These are phyloP conservation scores for Euleptes europaea DNA, from an alignment of 2,113 vertebrate species.

Conservation along the genomic window DNA sequence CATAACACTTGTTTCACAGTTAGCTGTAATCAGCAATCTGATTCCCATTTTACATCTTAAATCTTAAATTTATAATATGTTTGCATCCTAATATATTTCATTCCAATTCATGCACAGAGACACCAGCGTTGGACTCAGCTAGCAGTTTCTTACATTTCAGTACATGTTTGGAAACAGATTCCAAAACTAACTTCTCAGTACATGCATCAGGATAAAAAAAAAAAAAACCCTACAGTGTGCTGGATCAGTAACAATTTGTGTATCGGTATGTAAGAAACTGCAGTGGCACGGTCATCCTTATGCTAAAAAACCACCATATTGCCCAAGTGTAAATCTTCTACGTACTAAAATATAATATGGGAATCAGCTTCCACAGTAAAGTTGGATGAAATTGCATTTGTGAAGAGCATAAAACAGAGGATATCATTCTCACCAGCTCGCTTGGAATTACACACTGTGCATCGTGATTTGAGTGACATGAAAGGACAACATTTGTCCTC, in stretches of 20 bases:
- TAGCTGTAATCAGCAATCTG: not conserved
- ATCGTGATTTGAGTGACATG: slow-evolving; percentile 6
- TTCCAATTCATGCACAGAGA: not conserved
- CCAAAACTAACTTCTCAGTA: not conserved
- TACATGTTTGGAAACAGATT: not conserved
- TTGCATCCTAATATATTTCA: not conserved
- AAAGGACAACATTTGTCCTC: slow-evolving; percentile 33
- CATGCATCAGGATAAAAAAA: not conserved
- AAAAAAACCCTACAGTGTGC: not conserved
- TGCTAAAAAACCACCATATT: not conserved
- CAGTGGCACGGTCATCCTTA: not conserved
- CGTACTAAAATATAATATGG: not conserved
- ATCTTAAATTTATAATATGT: not conserved
- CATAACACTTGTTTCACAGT: slow-evolving; percentile 6
- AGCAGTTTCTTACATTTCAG: not conserved
- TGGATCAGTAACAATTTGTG: not conserved
- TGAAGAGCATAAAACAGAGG: not conserved
- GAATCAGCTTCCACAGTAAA: not conserved
- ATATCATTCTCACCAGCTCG: not conserved
- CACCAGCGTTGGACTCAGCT: not conserved
- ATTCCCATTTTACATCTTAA: not conserved
- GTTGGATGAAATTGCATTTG: not conserved
- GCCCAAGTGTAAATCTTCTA: not conserved
- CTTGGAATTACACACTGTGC: not conserved
- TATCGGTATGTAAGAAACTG: not conserved